Conservation (phyloP, 2,888 invertebrate species). For the Formica aserva region DNA sequence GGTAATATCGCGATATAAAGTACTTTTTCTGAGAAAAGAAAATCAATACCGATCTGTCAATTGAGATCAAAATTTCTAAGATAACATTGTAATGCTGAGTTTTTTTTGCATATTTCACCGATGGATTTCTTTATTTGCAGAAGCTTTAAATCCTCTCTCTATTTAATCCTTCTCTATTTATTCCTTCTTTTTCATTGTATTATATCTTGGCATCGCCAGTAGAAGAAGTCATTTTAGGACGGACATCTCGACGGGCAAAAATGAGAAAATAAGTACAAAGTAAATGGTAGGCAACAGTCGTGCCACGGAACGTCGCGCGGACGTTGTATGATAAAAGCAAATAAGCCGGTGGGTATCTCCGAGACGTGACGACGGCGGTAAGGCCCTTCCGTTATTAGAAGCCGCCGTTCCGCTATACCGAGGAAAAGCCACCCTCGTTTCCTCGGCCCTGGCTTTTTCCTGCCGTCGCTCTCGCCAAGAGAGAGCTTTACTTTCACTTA, state of each 20-base stretch:
- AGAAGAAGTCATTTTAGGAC: slow-evolving; percentile 58
- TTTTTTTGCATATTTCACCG: not conserved
- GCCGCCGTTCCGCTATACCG: slow-evolving; percentile 15
- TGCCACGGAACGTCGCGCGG: slow-evolving; percentile 46
- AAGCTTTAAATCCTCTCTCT: slow-evolving; percentile 26
- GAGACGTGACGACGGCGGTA: slow-evolving; percentile 44
- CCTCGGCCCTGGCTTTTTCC: not conserved
- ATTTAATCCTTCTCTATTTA: slow-evolving; percentile 17
- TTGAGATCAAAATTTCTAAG: not conserved
- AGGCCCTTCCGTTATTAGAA: slow-evolving; percentile 50
- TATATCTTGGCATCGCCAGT: slow-evolving; percentile 18
- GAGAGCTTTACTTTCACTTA: slow-evolving; percentile 52
- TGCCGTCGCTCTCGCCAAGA: slow-evolving; percentile 3
- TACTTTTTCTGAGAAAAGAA: not conserved
- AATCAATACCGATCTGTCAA: not conserved
- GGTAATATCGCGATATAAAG: not conserved
- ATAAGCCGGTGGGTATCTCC: slow-evolving; percentile 70
- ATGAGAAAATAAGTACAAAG: slow-evolving; percentile 75
- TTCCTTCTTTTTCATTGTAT: slow-evolving; percentile 28
- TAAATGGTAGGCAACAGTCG: slow-evolving; percentile 62
- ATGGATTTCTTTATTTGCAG: not conserved
- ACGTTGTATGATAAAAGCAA: slow-evolving; percentile 74
- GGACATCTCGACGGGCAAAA: slow-evolving; percentile 65
- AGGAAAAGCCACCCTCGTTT: not conserved
- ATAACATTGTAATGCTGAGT: not conserved